A percentile compares a stretch with the other conserved stretches of the same genome.
Evolutionary conservation across 1,140 invertebrate species (phyloP).

Genomic region (Palaemon carinicauda): DNA sequence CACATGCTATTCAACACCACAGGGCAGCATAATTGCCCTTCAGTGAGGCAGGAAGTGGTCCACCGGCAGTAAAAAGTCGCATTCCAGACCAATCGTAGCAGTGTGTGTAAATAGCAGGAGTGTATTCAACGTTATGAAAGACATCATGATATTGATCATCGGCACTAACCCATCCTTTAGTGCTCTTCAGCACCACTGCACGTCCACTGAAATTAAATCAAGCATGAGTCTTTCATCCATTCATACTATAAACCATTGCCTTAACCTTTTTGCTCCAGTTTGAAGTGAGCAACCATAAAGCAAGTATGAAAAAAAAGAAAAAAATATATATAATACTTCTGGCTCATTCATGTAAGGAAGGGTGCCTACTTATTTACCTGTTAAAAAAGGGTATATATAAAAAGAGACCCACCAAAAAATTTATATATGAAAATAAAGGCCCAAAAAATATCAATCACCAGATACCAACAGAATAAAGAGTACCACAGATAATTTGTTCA

Average conservation of each 20-base stretch:
- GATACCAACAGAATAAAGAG: too few relatives aligned
- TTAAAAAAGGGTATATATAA: too few relatives aligned
- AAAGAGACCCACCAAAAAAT: too few relatives aligned
- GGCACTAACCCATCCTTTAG: conserved; percentile 83
- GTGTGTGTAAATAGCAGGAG: conserved; percentile 94
- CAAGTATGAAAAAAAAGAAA: too few relatives aligned
- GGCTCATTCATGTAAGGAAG: not conserved
- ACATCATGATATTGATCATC: conserved; percentile 79
- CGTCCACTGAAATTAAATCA: conserved; percentile 67
- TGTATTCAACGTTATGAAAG: conserved; percentile 84
- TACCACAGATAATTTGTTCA: too few relatives aligned
- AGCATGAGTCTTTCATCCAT: not conserved
- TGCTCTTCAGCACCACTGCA: conserved; percentile 87
- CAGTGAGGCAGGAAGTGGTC: conserved; percentile 87
- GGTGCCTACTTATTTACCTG: too few relatives aligned
- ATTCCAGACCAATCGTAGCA: conserved; percentile 93
- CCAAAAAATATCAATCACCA: too few relatives aligned
- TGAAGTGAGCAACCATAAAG: not conserved
- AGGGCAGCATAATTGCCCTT: conserved; percentile 85
- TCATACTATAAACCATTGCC: not conserved
- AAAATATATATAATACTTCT: not conserved
- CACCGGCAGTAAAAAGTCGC: conserved; percentile 90
- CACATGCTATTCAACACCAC: conserved; percentile 47
- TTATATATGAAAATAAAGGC: too few relatives aligned
- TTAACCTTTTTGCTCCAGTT: not conserved